Evolutionary conservation across 1,140 invertebrate genomes (phyloP).

Genomic region (Cecropterus lyciades): DNA sequence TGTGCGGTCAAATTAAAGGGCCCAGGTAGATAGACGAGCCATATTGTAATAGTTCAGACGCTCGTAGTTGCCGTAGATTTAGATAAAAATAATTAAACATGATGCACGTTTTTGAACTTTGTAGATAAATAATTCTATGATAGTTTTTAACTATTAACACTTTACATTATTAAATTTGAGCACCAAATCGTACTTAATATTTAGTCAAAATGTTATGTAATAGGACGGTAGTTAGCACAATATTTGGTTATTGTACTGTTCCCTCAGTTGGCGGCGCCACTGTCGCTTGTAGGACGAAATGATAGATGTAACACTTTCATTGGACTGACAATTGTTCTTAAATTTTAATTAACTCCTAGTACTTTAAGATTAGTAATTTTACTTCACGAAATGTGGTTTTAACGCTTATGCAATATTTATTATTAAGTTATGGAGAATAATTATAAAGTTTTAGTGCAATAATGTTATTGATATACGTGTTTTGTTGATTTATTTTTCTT

Average conservation of each 20-base stretch:
- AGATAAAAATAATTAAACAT: constrained; percentile 55
- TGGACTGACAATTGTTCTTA: constrained; percentile 76
- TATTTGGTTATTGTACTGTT: constrained; percentile 64
- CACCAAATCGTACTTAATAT: constrained; percentile 84
- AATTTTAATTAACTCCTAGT: constrained; percentile 76
- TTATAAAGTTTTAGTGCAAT: constrained; percentile 79
- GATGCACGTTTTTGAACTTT: constrained; percentile 71
- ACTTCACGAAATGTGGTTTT: constrained; percentile 72
- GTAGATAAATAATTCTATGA: constrained; percentile 74
- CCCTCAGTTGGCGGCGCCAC: constrained; percentile 53
- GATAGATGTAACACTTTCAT: constrained; percentile 60
- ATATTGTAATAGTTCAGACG: constrained; percentile 13
- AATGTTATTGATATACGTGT: constrained; percentile 79
- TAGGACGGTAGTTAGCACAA: constrained; percentile 80
- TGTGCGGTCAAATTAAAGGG: neutral
- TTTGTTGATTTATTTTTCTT: constrained; percentile 70
- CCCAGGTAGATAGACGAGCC: constrained; percentile 5
- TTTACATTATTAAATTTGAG: constrained; percentile 81
- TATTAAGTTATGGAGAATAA: constrained; percentile 72
- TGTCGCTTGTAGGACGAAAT: constrained; percentile 54
- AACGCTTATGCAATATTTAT: constrained; percentile 82
- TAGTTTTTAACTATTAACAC: constrained; percentile 77
- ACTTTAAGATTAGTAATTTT: constrained; percentile 72
- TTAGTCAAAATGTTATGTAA: constrained; percentile 79
- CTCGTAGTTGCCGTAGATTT: constrained; percentile 50